Evolutionary conservation across 1,140 invertebrate genomes (phyloP).

Genomic region (Rhynchophorus ferrugineus): DNA sequence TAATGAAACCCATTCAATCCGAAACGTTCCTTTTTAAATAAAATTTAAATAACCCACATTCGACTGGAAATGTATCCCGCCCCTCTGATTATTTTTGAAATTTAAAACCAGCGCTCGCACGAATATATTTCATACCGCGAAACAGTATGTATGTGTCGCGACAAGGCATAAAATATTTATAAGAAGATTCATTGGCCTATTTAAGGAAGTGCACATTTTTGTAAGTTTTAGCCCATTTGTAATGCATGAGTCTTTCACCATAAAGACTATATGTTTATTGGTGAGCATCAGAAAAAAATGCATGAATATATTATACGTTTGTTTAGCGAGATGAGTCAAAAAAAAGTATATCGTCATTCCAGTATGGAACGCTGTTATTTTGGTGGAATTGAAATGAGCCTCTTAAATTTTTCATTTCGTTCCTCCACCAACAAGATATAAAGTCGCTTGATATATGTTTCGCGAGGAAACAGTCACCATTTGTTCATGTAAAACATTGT

Average conservation of each 20-base stretch:
- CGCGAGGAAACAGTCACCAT: no score
- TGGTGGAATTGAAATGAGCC: no score
- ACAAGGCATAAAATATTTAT: slow-evolving; percentile 14
- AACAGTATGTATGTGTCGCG: slow-evolving; percentile 4
- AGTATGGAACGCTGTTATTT: background rate
- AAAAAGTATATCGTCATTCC: background rate
- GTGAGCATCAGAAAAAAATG: slow-evolving; percentile 9
- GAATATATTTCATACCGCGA: slow-evolving; percentile 4
- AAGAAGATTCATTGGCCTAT: slow-evolving; percentile 21
- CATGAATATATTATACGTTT: slow-evolving; percentile 1
- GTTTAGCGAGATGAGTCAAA: slow-evolving; percentile 2
- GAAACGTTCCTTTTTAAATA: background rate
- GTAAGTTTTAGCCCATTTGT: slow-evolving; percentile 23
- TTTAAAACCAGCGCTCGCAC: background rate
- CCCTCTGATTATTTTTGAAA: slow-evolving; percentile 2
- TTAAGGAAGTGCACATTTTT: slow-evolving; percentile 24
- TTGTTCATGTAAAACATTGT: no score
- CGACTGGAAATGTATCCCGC: background rate
- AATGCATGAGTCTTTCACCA: slow-evolving; percentile 17
- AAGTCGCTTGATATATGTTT: no score
- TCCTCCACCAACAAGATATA: no score
- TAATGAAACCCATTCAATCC: background rate
- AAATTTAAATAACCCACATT: background rate
- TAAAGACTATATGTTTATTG: slow-evolving; percentile 16
- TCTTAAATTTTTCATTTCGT: no score